Evolutionary conservation across 1,140 invertebrate species (phyloP).

Genomic region (Drosophila parabipectinata): DNA sequence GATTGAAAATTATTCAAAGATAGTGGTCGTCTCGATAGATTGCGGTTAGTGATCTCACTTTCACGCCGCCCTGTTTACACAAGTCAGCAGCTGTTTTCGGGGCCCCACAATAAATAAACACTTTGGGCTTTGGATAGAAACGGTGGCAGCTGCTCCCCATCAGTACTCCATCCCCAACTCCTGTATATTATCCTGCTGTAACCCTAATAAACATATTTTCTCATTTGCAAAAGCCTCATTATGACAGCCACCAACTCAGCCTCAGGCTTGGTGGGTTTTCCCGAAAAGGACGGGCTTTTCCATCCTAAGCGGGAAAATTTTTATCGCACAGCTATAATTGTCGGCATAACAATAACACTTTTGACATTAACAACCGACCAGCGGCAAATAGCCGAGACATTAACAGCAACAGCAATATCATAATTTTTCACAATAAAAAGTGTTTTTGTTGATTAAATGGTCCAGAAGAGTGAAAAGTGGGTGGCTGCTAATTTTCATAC

Average conservation of each 20-base stretch:
- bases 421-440: conserved; percentile 81
- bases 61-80: conserved; percentile 15
- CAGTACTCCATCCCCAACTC: too few relatives aligned
- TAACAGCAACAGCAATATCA: conserved; percentile 60
- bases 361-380: conserved; percentile 73
- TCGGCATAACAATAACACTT: conserved; percentile 81
- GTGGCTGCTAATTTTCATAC: conserved; percentile 42
- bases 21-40: not conserved
- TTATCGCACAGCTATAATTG: conserved; percentile 76
- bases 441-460: conserved; percentile 81
- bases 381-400: conserved; percentile 32
- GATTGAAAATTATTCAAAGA: conserved; percentile 5
- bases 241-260: not conserved
- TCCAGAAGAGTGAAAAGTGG: conserved; percentile 26
- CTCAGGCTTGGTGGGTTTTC: too few relatives aligned
- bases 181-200: conserved; percentile 34
- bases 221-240: conserved; percentile 66
- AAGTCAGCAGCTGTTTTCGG: conserved; percentile 33
- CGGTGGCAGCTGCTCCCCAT: conserved; percentile 45
- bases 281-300: not conserved
- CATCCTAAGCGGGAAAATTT: conserved; percentile 28
- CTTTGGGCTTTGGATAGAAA: conserved; percentile 4
- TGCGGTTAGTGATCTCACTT: conserved; percentile 31
- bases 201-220: conserved; percentile 79
- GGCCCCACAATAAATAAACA: conserved; percentile 27